Percentiles rank a stretch among this genome's conserved stretches.
Conservation (phyloP, 2,797 vertebrate species). For the Odontamblyopus lacepedii region DNA sequence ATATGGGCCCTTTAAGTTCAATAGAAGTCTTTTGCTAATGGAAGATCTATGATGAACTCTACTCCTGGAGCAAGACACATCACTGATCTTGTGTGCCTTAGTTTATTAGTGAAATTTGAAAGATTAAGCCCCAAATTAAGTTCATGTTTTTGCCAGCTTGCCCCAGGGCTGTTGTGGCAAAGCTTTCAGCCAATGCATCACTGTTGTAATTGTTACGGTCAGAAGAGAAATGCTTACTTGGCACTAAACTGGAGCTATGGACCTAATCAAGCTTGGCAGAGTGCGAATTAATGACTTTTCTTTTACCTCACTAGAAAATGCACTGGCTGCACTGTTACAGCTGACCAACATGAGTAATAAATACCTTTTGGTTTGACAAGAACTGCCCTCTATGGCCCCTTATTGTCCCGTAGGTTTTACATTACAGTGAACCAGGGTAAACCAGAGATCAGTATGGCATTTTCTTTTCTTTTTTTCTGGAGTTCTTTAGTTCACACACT, state of each 20-base stretch:
- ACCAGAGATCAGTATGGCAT: conserved; percentile 64
- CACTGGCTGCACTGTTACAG: conserved; percentile 60
- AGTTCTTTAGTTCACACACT: conserved; percentile 15
- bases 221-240: conserved; percentile 63
- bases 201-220: conserved; percentile 12
- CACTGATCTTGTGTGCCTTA: neutral
- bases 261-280: conserved; percentile 65
- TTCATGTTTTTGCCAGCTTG: neutral
- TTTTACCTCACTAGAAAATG: conserved; percentile 50
- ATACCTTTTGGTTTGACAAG: conserved; percentile 81
- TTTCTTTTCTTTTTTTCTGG: conserved; percentile 34
- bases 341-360: conserved; percentile 84
- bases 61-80: neutral
- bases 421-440: conserved; percentile 72
- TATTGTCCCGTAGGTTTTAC: conserved; percentile 77
- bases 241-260: conserved; percentile 67
- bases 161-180: neutral
- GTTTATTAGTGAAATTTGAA: neutral
- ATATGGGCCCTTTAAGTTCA: too few species aligned
- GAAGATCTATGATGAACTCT: neutral
- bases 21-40: neutral
- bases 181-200: neutral
- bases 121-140: neutral
- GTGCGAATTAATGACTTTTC: conserved; percentile 75
- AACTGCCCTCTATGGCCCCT: conserved; percentile 56